Base-by-base conservation (phyloP, 2,888 invertebrate species). In the Thera obeliscata region DNA sequence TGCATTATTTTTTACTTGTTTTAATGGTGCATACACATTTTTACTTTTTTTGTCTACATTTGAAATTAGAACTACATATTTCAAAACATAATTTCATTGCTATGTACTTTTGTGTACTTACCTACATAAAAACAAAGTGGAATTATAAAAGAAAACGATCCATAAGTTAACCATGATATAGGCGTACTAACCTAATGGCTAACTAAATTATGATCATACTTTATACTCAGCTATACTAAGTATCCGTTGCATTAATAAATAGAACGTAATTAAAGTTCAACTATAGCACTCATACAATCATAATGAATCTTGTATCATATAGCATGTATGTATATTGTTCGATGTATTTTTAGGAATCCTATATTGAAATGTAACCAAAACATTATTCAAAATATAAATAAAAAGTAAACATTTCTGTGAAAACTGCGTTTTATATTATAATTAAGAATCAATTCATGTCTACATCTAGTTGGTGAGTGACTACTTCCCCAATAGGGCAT, bases 331-430 rank as follows among this genome's bases (percentile, higher is more conserved):
- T 92, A 92, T 91, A 91, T 91, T 92, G 88, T 90, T 90, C 87
- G 85, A 85, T 78, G 87, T 91, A 90, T 88, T 89, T 86, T 88
- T 90, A 91, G 90, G 87, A 61, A 74, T 72, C 78, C 84, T 91
- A 91, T 88, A 86, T 88, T 87, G 85, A 89, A 91, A 88, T 93
- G 89, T 93, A 93, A 93, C 92, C 93, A 92, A 92, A 93, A 91
- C 89, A 88, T 88, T 93, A 93, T 93, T 91, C 91, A 93, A 91
- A 90, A 86, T 89, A 89, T 86, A 84, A 88, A 87, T 84, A 66
- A 85, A 88, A 88, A 89, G 86, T 86, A 91, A 90, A 72, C 72
- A 75, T 88, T 90, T 89, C 89, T 91, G 90, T 90, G 88, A 82
- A 86, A 76, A 74, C 65, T 67, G 64, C 72, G 63, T 61, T 68